These are phyloP conservation scores for Cephalopholis sonnerati DNA, from an alignment of 2,113 vertebrate genomes.

Conservation along the genomic window DNA sequence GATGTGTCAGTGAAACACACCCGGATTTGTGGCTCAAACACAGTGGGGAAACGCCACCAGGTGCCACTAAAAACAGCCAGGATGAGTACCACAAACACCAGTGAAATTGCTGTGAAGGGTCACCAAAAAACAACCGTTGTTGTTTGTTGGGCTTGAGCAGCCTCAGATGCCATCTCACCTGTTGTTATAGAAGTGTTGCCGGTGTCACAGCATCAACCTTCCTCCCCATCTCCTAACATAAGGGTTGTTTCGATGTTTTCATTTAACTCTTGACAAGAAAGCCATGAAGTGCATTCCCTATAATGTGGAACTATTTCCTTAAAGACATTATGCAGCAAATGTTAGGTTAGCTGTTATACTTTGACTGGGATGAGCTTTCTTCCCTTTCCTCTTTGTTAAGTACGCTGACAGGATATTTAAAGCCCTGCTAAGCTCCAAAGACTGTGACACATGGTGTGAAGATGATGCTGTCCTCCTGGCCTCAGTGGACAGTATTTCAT, in stretches of 20 bases:
- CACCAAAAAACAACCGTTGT: too few species aligned
- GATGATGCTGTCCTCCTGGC: slow-evolving; percentile 1
- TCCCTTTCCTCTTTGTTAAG: background rate
- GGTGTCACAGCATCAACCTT: too few species aligned
- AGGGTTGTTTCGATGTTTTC: background rate
- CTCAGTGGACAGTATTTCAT: slow-evolving; percentile 9
- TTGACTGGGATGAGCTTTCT: background rate
- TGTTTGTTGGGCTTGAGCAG: too few species aligned
- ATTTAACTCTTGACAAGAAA: background rate
- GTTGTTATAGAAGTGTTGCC: too few species aligned
- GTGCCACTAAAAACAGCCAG: too few species aligned
- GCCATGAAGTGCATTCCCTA: background rate
- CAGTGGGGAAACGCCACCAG: too few species aligned
- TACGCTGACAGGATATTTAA: slow-evolving; percentile 33
- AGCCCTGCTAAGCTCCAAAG: slow-evolving; percentile 4
- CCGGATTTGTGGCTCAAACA: too few species aligned
- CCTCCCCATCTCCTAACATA: background rate
- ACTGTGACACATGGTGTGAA: slow-evolving; percentile 7
- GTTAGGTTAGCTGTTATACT: background rate
- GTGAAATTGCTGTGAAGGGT: too few species aligned
- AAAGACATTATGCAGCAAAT: background rate
- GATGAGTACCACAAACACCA: too few species aligned
- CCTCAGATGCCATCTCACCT: too few species aligned
- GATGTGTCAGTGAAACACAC: too few species aligned
- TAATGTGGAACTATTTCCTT: background rate